A percentile compares a stretch with the other conserved stretches of the same genome.
Evolutionary conservation across 2,113 vertebrate genomes (phyloP).

Genomic region (Gavia stellata): DNA sequence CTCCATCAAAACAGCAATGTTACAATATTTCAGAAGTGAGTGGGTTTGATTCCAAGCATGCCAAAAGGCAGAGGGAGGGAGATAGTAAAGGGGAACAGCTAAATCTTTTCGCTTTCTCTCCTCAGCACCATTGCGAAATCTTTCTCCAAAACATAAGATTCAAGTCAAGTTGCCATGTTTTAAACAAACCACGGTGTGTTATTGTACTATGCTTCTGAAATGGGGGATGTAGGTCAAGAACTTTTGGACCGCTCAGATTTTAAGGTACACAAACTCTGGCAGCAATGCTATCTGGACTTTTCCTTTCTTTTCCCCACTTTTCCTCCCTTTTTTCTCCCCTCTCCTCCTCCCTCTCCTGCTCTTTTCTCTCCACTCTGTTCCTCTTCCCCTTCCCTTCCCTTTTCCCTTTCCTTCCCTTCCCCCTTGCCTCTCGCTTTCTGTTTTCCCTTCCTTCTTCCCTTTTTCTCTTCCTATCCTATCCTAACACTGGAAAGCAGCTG

Average conservation of each 20-base stretch:
- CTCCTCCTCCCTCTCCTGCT: neutral
- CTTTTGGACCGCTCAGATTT: neutral
- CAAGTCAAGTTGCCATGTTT: slow-evolving; percentile 42
- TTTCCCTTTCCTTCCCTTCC: neutral
- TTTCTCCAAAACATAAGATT: slow-evolving; percentile 27
- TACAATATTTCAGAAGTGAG: slow-evolving; percentile 1
- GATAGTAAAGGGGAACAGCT: neutral
- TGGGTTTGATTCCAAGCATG: neutral
- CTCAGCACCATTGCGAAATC: slow-evolving; percentile 37
- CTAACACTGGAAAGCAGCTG: neutral
- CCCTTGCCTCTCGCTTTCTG: neutral
- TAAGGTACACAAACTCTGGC: slow-evolving; percentile 21
- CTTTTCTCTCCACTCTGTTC: neutral
- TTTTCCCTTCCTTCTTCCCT: neutral
- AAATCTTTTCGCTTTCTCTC: slow-evolving; percentile 20
- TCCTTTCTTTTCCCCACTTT: neutral
- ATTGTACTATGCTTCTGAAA: slow-evolving; percentile 1
- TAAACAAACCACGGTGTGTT: slow-evolving; percentile 38
- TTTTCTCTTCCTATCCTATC: neutral
- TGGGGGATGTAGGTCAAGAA: slow-evolving; percentile 8
- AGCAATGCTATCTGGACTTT: neutral
- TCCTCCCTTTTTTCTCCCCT: neutral
- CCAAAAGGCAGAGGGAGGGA: slow-evolving; percentile 21
- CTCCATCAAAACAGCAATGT: neutral
- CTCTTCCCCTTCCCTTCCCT: neutral